Conservation (phyloP, 2,113 vertebrate genomes). For the Scomber scombrus region DNA sequence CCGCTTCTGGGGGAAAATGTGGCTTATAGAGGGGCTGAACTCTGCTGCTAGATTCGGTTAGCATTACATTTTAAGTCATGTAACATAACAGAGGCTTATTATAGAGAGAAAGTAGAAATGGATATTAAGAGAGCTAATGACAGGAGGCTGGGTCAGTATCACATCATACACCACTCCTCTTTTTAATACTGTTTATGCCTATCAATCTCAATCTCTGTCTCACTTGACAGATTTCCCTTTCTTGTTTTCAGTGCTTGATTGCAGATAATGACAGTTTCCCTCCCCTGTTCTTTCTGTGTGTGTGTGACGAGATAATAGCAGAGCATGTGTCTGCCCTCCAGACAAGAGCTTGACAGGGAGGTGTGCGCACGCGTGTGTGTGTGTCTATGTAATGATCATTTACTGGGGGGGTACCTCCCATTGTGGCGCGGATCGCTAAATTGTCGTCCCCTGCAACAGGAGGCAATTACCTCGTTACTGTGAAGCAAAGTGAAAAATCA, state of each 20-base stretch:
- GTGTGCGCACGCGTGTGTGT: conserved; percentile 53
- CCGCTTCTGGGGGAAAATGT: background rate
- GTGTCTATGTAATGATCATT: conserved; percentile 57
- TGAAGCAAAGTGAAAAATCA: conserved; percentile 74
- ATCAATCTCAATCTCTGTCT: conserved; percentile 56
- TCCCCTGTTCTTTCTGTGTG: conserved; percentile 42
- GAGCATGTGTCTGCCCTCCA: conserved; percentile 72
- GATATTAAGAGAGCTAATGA: conserved; percentile 10
- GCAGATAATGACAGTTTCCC: conserved; percentile 73
- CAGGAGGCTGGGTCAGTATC: background rate
- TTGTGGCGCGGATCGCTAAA: conserved; percentile 68
- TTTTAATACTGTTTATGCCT: conserved; percentile 40
- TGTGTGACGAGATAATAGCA: conserved; percentile 79
- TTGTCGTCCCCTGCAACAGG: conserved; percentile 73
- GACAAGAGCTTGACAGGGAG: conserved; percentile 73
- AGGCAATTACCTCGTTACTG: conserved; percentile 82
- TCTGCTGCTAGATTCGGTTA: background rate
- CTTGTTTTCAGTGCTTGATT: conserved; percentile 60
- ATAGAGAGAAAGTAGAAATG: conserved; percentile 14
- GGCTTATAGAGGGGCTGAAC: background rate
- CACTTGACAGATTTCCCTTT: conserved; percentile 69
- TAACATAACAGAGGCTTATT: background rate
- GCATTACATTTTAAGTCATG: no score
- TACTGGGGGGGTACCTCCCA: conserved; percentile 59
- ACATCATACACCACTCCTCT: background rate